Percentiles rank a stretch among this genome's conserved stretches.
Conservation (phyloP, 2,113 vertebrate species). For the Ornithorhynchus anatinus region DNA sequence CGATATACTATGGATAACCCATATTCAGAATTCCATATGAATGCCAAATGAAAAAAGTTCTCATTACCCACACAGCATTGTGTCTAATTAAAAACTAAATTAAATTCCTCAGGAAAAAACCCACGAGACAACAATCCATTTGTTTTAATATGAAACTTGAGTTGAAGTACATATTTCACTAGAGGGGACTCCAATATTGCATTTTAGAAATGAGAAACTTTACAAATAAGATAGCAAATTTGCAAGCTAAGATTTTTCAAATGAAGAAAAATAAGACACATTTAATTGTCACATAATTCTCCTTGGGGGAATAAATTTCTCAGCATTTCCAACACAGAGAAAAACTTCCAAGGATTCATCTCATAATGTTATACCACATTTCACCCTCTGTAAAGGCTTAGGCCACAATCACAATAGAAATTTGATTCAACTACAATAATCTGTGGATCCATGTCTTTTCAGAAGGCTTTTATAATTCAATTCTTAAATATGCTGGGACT, state of each 20-base stretch:
- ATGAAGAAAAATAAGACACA: neutral
- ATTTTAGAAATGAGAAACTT: neutral
- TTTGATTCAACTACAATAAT: no score
- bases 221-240: neutral
- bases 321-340: no score
- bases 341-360: no score
- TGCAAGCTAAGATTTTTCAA: neutral
- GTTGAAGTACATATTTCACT: neutral
- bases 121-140: neutral
- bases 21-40: slow-evolving; percentile 4
- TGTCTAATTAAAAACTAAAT: slow-evolving; percentile 54
- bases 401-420: no score
- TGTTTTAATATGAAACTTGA: slow-evolving; percentile 29
- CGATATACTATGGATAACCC: neutral
- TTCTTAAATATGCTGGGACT: no score
- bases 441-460: no score
- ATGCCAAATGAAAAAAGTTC: slow-evolving; percentile 9
- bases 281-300: no score
- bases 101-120: neutral
- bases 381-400: no score
- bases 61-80: slow-evolving; percentile 4
- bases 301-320: no score
- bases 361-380: no score
- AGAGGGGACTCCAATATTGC: neutral
- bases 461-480: no score